Conservation (phyloP, 2,797 vertebrate genomes). For the Ceryle rudis region DNA sequence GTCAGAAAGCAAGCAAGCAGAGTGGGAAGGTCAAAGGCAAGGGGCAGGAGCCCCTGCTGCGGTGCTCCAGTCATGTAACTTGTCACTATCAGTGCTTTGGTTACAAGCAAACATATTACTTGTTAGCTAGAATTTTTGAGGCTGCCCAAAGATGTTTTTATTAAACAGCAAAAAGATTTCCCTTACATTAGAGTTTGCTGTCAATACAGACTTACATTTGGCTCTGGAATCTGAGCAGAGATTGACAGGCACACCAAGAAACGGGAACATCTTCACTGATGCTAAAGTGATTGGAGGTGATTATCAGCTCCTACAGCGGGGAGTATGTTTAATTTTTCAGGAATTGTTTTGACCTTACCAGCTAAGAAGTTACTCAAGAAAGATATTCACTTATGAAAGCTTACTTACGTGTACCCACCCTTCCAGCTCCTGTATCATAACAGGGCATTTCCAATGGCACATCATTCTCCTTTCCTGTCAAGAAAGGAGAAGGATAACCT, state of each 20-base stretch:
- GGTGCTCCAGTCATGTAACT: neutral
- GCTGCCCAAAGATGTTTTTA: neutral
- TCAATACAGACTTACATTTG: neutral
- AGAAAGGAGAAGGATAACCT: neutral
- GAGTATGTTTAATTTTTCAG: constrained; percentile 31
- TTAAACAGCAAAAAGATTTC: neutral
- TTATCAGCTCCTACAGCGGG: neutral
- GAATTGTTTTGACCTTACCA: constrained; percentile 12
- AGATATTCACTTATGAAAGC: neutral
- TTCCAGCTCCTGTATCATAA: neutral
- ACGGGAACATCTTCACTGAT: neutral
- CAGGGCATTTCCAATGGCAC: neutral
- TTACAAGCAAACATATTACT: neutral
- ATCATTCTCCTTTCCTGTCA: neutral
- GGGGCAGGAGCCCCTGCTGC: neutral
- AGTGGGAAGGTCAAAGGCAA: neutral
- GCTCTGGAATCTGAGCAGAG: neutral
- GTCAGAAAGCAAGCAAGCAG: neutral
- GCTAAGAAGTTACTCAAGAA: neutral
- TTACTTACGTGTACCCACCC: neutral
- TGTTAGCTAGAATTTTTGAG: neutral
- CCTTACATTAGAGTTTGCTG: neutral
- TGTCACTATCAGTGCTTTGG: fast-evolving
- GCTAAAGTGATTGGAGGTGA: neutral
- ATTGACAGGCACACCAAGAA: neutral